phyloP scores from a whole-genome alignment of 2,797 vertebrate species.

The Cyclura pinguis region DNA sequence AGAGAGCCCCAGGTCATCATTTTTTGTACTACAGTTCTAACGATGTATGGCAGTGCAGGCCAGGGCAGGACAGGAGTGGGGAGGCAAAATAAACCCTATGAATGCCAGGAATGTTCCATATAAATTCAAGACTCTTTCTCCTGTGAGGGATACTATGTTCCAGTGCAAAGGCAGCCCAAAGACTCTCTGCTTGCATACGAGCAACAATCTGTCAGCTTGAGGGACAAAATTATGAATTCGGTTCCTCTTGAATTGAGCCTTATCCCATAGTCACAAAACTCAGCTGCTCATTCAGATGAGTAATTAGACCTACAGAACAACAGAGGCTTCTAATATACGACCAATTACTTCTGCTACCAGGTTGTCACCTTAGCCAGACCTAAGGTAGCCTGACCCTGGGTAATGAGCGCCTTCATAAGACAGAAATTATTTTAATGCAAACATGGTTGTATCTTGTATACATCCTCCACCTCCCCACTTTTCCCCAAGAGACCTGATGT shows the following conservation, averaged over 20 bases:
- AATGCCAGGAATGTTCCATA: background rate
- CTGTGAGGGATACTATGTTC: background rate
- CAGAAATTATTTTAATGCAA: background rate
- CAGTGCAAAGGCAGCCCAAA: background rate
- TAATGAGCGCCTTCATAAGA: background rate
- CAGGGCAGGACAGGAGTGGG: too few relatives aligned
- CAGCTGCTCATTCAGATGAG: background rate
- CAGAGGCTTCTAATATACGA: background rate
- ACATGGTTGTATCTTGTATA: background rate
- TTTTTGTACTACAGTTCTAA: constrained; percentile 31
- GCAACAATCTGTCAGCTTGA: background rate
- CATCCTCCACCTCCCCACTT: background rate
- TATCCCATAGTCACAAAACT: constrained; percentile 16
- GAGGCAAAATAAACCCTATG: background rate
- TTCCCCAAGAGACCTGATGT: background rate
- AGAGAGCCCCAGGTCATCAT: constrained; percentile 23
- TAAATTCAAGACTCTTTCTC: background rate
- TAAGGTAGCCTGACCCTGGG: background rate
- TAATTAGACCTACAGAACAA: background rate
- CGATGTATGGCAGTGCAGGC: background rate
- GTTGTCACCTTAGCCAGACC: background rate
- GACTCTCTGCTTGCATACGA: background rate
- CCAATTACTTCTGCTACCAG: background rate
- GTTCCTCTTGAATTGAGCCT: background rate
- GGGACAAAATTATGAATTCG: background rate